Base-by-base conservation (phyloP, 2,113 vertebrate species). In the Pluvialis apricaria region DNA sequence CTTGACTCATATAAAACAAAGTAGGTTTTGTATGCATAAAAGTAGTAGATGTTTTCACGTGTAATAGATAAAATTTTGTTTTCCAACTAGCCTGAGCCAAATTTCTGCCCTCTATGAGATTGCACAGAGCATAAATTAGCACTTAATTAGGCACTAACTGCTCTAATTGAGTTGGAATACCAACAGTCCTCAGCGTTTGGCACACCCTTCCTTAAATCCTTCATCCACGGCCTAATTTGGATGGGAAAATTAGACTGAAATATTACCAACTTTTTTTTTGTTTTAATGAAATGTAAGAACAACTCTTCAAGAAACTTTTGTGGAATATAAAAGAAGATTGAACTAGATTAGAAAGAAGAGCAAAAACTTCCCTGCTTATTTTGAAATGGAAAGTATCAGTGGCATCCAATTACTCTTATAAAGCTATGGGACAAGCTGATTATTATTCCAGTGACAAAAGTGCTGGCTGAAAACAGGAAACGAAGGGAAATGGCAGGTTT, bases 351-450 rank as follows among this genome's bases (percentile, higher is more conserved):
- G 44, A 91, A 73, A 96, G 76, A 77, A 66, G 61, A 29, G 57
- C 91, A 82, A 77, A 49, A 84, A 45, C 13, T 54, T 80, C 20
- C 52, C 42, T 76, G 85, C 71, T 83, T 76, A 84, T 89, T 96
- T 90, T 58, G n/a, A 54, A 92, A 85, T 44, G 34, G 76, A 96
- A 42, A 62, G 60, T 90, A 65, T 79, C 49, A 3, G 86, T 61
- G 2, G 47, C 58, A 93, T 79, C 45, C 54, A 40, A 93, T 93
- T 94, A 90, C 66, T 95, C 17, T 81, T 60, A n/a, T 10, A 90
- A 95, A 91, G 66, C 92, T 60, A 57, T 73, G 77, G 55, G 62
- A 96, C 88, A 81, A 97, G 76, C 73, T 97, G 83, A 81, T 81
- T 34, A 70, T 84, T 84, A 87, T 80, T 95, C 72, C 31, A 94